Evolutionary conservation across 2,113 vertebrate species (phyloP).

Genomic region (Hypomesus transpacificus): DNA sequence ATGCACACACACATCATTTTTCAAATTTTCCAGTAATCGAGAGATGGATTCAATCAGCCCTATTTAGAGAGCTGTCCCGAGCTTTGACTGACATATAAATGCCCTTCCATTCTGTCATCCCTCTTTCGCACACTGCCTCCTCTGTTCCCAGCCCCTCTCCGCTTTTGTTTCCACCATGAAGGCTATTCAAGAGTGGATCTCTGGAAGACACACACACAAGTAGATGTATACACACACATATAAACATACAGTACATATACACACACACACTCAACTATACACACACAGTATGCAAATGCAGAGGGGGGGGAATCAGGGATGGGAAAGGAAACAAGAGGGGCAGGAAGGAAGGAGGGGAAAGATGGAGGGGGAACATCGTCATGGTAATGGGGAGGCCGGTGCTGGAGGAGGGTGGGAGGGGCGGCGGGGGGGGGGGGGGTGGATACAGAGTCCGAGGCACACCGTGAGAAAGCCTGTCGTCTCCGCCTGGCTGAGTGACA

Average conservation of each 20-base stretch:
- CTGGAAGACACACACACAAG: constrained; percentile 6
- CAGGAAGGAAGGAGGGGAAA: constrained; percentile 11
- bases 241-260: not conserved
- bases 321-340: not conserved
- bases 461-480: constrained; percentile 23
- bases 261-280: not conserved
- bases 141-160: constrained; percentile 43
- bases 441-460: not conserved
- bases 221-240: not conserved
- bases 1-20: constrained; percentile 22
- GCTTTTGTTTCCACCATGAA: constrained; percentile 19
- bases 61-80: constrained; percentile 51
- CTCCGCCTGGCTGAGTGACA: constrained; percentile 38
- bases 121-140: constrained; percentile 39
- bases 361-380: not conserved
- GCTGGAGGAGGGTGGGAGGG: not conserved
- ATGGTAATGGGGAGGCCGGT: not conserved
- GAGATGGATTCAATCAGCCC: constrained; percentile 47
- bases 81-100: constrained; percentile 65
- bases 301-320: constrained; percentile 17
- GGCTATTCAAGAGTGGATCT: constrained; percentile 34
- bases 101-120: constrained; percentile 50
- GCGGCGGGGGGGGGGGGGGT: not conserved
- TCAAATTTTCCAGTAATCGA: constrained; percentile 47
- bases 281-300: not conserved